These are phyloP conservation scores for Morinoia aosen DNA, from an alignment of 2,888 invertebrate species.

Conservation along the genomic window DNA sequence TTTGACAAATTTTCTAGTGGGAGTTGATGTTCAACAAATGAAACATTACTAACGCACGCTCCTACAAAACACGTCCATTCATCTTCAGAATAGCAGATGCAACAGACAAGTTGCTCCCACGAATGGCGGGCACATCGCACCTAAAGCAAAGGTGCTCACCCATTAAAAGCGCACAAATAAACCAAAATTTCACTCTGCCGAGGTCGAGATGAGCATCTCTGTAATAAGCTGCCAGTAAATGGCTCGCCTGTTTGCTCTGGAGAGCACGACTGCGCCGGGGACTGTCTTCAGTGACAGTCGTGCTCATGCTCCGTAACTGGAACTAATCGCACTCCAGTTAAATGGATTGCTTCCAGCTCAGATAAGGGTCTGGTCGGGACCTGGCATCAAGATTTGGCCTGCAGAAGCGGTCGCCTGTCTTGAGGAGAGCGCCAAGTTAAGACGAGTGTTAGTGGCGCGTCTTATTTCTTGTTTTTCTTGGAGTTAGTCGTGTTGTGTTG, in stretches of 20 bases:
- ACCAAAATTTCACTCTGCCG: neutral
- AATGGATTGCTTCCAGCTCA: constrained; percentile 9
- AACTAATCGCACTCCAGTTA: constrained; percentile 25
- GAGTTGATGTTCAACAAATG: neutral
- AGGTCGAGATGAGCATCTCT: neutral
- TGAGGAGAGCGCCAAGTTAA: neutral
- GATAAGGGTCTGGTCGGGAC: neutral
- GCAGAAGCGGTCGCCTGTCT: neutral
- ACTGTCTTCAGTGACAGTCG: constrained; percentile 30
- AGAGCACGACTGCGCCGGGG: neutral
- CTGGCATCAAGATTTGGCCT: neutral
- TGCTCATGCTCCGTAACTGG: constrained; percentile 36
- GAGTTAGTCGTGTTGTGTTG: neutral
- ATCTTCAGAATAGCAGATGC: neutral
- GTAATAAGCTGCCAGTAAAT: constrained; percentile 30
- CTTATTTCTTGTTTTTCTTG: no score
- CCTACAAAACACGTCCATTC: neutral
- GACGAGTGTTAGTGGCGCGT: no score
- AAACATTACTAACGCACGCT: neutral
- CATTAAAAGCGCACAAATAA: neutral
- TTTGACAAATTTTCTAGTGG: neutral
- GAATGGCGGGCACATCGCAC: neutral
- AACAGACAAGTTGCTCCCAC: neutral
- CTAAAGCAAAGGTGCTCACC: neutral
- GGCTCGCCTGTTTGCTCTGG: neutral